Conservation (phyloP, 2,888 invertebrate species). For the Drosophila buzzatii region DNA sequence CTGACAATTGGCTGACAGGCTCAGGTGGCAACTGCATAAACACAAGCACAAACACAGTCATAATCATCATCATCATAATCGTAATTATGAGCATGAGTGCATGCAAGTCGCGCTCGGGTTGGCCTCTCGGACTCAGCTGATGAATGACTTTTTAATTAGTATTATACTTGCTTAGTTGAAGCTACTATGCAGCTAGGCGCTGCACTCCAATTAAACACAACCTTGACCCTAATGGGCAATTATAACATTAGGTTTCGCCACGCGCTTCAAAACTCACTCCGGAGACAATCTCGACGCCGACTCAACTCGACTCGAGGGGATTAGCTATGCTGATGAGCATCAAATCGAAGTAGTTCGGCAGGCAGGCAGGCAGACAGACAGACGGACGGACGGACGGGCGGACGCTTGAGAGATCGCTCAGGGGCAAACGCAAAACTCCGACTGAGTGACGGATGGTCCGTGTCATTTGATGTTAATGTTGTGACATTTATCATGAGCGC, state of each 20-base stretch:
- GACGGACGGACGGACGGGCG: conserved; percentile 7
- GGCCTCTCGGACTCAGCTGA: conserved; percentile 44
- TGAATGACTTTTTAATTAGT: conserved; percentile 82
- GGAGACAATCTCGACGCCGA: conserved; percentile 56
- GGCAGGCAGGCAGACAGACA: conserved; percentile 35
- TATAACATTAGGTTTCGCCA: conserved; percentile 58
- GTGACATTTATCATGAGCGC: conserved; percentile 85
- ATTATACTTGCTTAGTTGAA: conserved; percentile 26
- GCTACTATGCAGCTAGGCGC: conserved; percentile 31
- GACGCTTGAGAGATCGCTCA: conserved; percentile 59
- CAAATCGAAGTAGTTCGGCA: conserved; percentile 71
- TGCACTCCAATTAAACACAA: conserved; percentile 63
- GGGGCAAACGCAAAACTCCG: conserved; percentile 72
- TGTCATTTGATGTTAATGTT: conserved; percentile 85
- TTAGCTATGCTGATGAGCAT: conserved; percentile 70
- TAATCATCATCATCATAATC: conserved; percentile 8
- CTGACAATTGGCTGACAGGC: conserved; percentile 49
- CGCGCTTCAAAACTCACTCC: conserved; percentile 44
- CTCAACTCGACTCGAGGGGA: conserved; percentile 59
- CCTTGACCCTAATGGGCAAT: conserved; percentile 76
- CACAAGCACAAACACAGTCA: conserved; percentile 6
- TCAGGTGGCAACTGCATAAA: conserved; percentile 62
- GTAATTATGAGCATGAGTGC: conserved; percentile 9
- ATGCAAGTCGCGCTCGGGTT: conserved; percentile 1
- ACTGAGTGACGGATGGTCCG: conserved; percentile 85